phyloP scores from a whole-genome alignment of 2,113 vertebrate species.

The Microcebus lehilahytsara region DNA sequence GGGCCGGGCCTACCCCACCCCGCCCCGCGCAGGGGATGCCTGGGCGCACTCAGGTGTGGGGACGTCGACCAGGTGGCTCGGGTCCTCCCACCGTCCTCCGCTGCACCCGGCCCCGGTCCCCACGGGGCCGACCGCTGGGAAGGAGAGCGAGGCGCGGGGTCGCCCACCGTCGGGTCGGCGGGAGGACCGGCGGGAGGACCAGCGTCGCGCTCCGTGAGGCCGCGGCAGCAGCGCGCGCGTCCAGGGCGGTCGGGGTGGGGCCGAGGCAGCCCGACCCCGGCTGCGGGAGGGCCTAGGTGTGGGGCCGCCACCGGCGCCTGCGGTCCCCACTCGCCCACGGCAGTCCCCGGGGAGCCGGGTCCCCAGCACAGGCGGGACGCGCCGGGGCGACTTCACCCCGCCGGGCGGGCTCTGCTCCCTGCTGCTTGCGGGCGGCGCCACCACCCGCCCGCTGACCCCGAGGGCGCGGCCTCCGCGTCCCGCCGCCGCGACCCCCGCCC shows the following conservation, averaged over 20 bases:
- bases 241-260: neutral
- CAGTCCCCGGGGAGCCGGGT: neutral
- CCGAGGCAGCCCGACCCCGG: neutral
- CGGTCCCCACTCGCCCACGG: rapidly evolving
- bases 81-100: neutral
- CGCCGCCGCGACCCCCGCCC: rapidly evolving
- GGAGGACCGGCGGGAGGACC: too few relatives aligned
- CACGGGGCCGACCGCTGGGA: too few relatives aligned
- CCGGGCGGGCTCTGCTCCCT: neutral
- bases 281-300: neutral
- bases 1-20: neutral
- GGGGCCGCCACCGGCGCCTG: neutral
- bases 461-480: neutral
- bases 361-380: too few relatives aligned
- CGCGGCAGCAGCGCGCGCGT: too few relatives aligned
- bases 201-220: too few relatives aligned
- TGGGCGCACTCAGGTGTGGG: neutral
- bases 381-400: too few relatives aligned
- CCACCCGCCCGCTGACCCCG: too few relatives aligned
- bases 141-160: neutral
- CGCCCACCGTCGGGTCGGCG: too few relatives aligned
- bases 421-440: too few relatives aligned
- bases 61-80: rapidly evolving
- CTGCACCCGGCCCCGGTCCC: rapidly evolving
- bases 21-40: neutral